Percentiles rank a stretch among this genome's conserved stretches.
These are phyloP conservation scores for Ciconia maguari DNA, from an alignment of 2,113 vertebrate species.

Conservation along the genomic window DNA sequence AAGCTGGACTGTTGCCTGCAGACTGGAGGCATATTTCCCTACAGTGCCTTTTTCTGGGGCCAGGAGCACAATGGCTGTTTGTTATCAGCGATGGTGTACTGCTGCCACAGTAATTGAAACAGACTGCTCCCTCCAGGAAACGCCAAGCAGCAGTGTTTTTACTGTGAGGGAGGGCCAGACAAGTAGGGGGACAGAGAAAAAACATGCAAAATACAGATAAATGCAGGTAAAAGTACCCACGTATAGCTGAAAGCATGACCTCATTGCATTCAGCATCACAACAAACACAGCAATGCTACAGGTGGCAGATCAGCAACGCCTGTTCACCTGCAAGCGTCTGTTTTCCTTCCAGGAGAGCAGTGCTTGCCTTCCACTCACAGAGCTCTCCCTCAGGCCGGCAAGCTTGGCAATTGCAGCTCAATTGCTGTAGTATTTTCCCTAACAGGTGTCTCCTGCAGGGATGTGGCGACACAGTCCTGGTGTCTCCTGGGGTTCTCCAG, in stretches of 20 bases:
- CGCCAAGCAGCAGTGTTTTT: not conserved
- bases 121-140: constrained; percentile 7
- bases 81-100: not conserved
- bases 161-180: not conserved
- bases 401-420: not conserved
- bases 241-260: not conserved
- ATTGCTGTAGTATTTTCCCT: not conserved
- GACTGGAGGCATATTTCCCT: not conserved
- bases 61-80: not conserved
- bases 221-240: not conserved
- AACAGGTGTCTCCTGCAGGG: not conserved
- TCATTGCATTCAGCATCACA: not conserved
- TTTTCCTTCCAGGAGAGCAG: not conserved
- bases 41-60: not conserved
- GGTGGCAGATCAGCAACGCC: not conserved
- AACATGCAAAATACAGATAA: not conserved
- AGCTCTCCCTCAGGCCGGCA: not conserved
- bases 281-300: not conserved
- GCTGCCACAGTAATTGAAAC: not conserved
- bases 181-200: not conserved
- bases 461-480: not conserved
- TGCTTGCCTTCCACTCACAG: not conserved
- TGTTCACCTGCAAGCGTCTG: not conserved
- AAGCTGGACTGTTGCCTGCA: not conserved
- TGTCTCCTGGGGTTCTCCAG: not conserved